Evolutionary conservation across 2,888 invertebrate genomes (phyloP), one percentile per base, ranked within the genome.

Genomic region (Hypena proboscidalis): DNA sequence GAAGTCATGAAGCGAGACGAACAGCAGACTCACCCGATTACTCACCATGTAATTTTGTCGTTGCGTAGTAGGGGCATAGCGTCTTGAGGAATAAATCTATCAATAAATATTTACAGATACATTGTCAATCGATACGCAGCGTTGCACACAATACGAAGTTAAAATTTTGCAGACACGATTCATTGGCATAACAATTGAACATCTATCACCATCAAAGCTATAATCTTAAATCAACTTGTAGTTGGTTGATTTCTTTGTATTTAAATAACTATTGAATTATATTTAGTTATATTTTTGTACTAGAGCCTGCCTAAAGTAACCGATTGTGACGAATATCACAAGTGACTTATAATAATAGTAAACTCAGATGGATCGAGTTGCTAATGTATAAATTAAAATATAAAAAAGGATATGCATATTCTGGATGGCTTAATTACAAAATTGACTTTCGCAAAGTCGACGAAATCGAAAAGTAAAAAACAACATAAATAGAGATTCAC

Each of bases 1-100:
- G 71, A 76, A 82, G 73, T 79, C 81, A 80, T 79, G 59, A 65
- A 80, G 73, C 79, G 82, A 74, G 70, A 79, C 85, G 78, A 75
- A 69, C 68, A 70, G 73, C 74, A 74, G 78, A 84, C 80, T 85
- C 85, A 83, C 71, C 74, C 78, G 80, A 82, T 88, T 88, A 85
- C 83, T 88, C 87, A 85, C 74, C 73, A 77, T 76, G 78, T 85
- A 85, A 87, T 87, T 88, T 83, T 63, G 83, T 83, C 79, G 72
- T 74, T 67, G 71, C 67, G 58, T 67, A 68, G 67, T 61, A 67
- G 62, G 67, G 69, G 69, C 77, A 72, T 56, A 70, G 68, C 63
- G 67, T 69, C 71, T 77, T 67, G 60, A 74, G 68, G 63, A 77
- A 85, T 86, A 85, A 84, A 82, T 82, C 80, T 82, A 83, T 86